Conservation (phyloP, 1,140 invertebrate genomes). For the Megalopta genalis region DNA sequence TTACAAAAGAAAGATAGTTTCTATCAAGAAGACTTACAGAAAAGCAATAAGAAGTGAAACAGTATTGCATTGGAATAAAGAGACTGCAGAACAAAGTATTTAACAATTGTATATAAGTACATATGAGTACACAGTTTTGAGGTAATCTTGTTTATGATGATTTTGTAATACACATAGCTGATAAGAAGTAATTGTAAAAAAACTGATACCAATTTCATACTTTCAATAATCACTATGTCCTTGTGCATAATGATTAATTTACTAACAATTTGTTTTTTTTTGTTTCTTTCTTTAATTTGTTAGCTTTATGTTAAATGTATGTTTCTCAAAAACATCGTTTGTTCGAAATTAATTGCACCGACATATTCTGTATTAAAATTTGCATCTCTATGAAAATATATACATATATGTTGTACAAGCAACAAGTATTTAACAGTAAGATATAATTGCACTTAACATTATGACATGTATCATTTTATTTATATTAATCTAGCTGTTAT, state of each 20-base stretch:
- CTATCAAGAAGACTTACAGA: slow-evolving; percentile 28
- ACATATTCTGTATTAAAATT: slow-evolving; percentile 11
- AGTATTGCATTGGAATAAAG: slow-evolving; percentile 71
- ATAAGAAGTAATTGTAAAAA: slow-evolving; percentile 39
- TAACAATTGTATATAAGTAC: slow-evolving; percentile 67
- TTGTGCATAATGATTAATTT: slow-evolving; percentile 24
- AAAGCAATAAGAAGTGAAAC: slow-evolving; percentile 56
- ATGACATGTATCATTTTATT: slow-evolving; percentile 31
- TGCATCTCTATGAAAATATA: slow-evolving; percentile 17
- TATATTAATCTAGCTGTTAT: slow-evolving; percentile 17
- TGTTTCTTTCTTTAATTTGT: neutral
- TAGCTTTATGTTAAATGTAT: slow-evolving; percentile 10
- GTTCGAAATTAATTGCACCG: slow-evolving; percentile 18
- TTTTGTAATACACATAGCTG: slow-evolving; percentile 49
- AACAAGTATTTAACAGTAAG: slow-evolving; percentile 29
- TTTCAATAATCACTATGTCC: slow-evolving; percentile 21
- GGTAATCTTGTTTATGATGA: slow-evolving; percentile 58
- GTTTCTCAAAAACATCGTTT: neutral
- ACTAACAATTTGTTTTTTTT: neutral
- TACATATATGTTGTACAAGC: slow-evolving; percentile 11
- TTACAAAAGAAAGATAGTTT: slow-evolving; percentile 7
- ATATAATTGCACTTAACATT: slow-evolving; percentile 16
- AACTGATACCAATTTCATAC: slow-evolving; percentile 54
- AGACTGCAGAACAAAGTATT: slow-evolving; percentile 72
- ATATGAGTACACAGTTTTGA: slow-evolving; percentile 63